These are phyloP conservation scores for Uria lomvia DNA, from an alignment of 2,113 vertebrate species.

Conservation along the genomic window DNA sequence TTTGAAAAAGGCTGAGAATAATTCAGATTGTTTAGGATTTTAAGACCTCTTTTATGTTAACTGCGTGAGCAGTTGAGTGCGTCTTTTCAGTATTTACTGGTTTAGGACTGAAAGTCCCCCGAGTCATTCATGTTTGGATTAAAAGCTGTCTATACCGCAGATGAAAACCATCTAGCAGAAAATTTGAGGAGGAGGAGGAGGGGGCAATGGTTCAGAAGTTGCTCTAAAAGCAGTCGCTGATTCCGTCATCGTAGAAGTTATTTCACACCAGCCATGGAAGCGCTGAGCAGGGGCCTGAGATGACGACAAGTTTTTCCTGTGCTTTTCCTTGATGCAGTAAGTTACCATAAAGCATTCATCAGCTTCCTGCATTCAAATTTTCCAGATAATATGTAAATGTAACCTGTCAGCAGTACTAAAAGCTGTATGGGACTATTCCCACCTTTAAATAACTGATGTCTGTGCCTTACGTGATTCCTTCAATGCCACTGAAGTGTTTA, in stretches of 20 bases:
- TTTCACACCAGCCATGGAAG: background rate
- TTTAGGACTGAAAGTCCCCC: background rate
- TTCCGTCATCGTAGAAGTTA: background rate
- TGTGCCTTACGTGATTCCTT: constrained; percentile 16
- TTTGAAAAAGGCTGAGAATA: background rate
- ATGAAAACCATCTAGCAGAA: background rate
- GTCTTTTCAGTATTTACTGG: background rate
- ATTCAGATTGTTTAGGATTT: background rate
- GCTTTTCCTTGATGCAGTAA: background rate
- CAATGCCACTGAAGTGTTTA: background rate
- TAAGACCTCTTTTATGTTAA: background rate
- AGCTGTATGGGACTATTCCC: background rate
- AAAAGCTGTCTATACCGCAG: background rate
- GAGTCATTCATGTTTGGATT: background rate
- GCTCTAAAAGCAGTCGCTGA: background rate
- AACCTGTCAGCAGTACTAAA: background rate
- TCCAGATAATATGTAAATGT: rapidly evolving
- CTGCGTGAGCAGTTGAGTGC: background rate
- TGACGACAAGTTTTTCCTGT: background rate
- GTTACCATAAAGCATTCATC: no score
- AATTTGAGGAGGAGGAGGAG: background rate
- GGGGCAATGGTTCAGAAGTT: no score
- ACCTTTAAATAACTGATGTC: background rate
- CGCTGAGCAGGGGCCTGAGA: background rate
- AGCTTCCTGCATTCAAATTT: background rate